Evolutionary conservation across 2,797 vertebrate species (phyloP).

Genomic region (Schizopygopsis malacanthus): DNA sequence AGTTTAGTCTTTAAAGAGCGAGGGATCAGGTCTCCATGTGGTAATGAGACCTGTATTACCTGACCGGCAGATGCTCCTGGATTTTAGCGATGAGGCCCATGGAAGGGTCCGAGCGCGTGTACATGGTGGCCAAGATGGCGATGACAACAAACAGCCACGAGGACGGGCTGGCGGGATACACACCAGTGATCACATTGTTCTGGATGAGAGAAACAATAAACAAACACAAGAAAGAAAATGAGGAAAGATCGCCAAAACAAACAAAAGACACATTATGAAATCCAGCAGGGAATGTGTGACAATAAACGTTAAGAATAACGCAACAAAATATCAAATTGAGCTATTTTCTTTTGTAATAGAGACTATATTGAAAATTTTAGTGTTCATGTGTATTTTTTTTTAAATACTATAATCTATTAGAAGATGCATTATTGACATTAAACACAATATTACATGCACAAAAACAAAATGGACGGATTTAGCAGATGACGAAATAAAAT

Average conservation of each 20-base stretch:
- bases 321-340: neutral
- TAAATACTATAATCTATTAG: neutral
- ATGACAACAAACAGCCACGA: conserved; percentile 93
- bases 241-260: neutral
- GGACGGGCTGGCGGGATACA: conserved; percentile 89
- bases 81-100: conserved; percentile 93
- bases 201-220: conserved; percentile 62
- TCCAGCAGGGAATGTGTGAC: neutral
- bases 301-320: neutral
- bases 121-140: conserved; percentile 89
- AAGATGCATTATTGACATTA: neutral
- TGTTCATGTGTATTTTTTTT: neutral
- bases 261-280: neutral
- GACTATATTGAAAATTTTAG: neutral
- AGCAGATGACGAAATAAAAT: neutral
- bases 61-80: conserved; percentile 88
- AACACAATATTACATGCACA: neutral
- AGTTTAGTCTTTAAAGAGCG: neutral
- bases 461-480: neutral
- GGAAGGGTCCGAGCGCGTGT: conserved; percentile 90
- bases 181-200: conserved; percentile 87
- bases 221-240: neutral
- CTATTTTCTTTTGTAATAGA: neutral
- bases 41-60: conserved; percentile 70
- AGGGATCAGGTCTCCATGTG: neutral